These are phyloP conservation scores for Ispidina picta DNA, from an alignment of 2,797 vertebrate genomes.

Conservation along the genomic window DNA sequence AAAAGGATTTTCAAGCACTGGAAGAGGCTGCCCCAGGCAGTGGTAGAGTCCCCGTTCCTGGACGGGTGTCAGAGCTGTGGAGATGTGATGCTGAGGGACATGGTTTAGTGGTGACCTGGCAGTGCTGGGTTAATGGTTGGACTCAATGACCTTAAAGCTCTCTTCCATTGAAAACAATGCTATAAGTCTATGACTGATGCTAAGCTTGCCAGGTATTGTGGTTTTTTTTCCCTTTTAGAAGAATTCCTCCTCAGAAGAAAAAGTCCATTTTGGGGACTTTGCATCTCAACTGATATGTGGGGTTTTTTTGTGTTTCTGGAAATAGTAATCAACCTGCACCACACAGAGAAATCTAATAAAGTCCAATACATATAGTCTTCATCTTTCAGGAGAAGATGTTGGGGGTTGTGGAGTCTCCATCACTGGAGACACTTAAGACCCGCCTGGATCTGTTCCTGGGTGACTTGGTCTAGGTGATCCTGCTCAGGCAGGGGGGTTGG, in stretches of 20 bases:
- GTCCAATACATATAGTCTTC: background rate
- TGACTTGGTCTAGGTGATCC: no score
- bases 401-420: no score
- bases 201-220: background rate
- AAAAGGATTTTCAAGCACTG: background rate
- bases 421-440: no score
- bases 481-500: no score
- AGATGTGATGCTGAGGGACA: background rate
- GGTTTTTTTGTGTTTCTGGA: background rate
- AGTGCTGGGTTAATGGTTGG: background rate
- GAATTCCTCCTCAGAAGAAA: background rate
- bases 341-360: background rate
- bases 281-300: background rate
- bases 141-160: background rate
- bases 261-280: background rate
- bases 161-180: background rate
- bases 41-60: background rate
- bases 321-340: background rate
- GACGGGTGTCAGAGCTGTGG: background rate
- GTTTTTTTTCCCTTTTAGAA: background rate
- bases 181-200: background rate
- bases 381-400: background rate
- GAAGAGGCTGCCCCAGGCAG: background rate
- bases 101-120: background rate
- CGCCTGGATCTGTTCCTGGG: no score